Conservation (phyloP, 1,140 invertebrate genomes). For the Phortica variegata region DNA sequence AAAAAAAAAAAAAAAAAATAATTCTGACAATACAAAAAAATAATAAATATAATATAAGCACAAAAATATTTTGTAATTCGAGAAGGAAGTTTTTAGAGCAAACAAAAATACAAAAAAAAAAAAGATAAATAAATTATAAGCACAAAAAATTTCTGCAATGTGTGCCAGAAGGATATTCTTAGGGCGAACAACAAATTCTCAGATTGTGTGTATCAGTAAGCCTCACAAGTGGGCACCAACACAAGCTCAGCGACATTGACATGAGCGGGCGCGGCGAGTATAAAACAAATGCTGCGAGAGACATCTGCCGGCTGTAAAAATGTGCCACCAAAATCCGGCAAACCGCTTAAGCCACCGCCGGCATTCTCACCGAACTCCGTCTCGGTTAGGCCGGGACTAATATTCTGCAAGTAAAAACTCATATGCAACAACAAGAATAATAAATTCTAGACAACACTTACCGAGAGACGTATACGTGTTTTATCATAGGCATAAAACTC, state of each 20-base stretch:
- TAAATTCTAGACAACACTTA: constrained; percentile 7
- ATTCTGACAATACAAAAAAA: too few species aligned
- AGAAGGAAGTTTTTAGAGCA: neutral
- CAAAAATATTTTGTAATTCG: too few species aligned
- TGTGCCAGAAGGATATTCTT: too few species aligned
- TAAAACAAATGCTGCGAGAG: constrained; percentile 13
- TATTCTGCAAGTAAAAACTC: constrained; percentile 47
- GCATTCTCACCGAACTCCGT: constrained; percentile 48
- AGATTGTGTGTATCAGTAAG: too few species aligned
- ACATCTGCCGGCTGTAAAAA: constrained; percentile 17
- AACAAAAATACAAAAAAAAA: neutral
- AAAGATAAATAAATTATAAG: too few species aligned
- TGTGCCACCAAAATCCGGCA: constrained; percentile 5
- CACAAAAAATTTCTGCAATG: too few species aligned
- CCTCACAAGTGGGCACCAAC: constrained; percentile 16
- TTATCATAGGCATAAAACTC: constrained; percentile 62
- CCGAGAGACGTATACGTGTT: constrained; percentile 26
- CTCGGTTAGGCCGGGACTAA: constrained; percentile 62
- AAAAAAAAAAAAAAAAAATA: too few species aligned
- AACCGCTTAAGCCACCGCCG: neutral
- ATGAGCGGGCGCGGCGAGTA: constrained; percentile 17
- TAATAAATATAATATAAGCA: too few species aligned
- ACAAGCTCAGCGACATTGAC: constrained; percentile 17
- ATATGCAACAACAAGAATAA: neutral
- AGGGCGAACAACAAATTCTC: too few species aligned